phyloP scores from a whole-genome alignment of 2,888 invertebrate species.

The Netelia inedita region DNA sequence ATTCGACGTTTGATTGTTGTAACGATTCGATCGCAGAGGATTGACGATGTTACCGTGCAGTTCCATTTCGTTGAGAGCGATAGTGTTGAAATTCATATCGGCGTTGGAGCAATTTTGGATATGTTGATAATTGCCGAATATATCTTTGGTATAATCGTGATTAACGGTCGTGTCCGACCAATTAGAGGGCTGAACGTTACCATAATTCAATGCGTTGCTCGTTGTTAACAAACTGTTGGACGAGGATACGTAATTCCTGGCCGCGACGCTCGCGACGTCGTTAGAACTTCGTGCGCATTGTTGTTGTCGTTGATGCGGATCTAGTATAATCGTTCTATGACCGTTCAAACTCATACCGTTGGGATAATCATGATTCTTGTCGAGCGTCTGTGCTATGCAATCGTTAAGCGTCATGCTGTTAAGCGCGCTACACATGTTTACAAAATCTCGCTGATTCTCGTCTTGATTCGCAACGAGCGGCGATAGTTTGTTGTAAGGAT shows the following conservation, averaged over 20 bases:
- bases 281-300: slow-evolving; percentile 63
- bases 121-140: slow-evolving; percentile 80
- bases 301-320: slow-evolving; percentile 59
- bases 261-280: slow-evolving; percentile 63
- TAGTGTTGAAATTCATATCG: slow-evolving; percentile 81
- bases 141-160: slow-evolving; percentile 77
- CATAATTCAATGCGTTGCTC: slow-evolving; percentile 74
- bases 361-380: slow-evolving; percentile 74
- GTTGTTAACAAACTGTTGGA: slow-evolving; percentile 77
- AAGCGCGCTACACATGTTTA: slow-evolving; percentile 77
- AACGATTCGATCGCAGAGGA: slow-evolving; percentile 72
- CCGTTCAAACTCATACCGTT: slow-evolving; percentile 74
- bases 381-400: slow-evolving; percentile 71
- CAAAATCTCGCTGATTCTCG: slow-evolving; percentile 77
- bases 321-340: slow-evolving; percentile 55
- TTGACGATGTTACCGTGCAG: slow-evolving; percentile 75
- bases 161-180: slow-evolving; percentile 64
- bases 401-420: slow-evolving; percentile 76
- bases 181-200: slow-evolving; percentile 63
- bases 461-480: slow-evolving; percentile 28
- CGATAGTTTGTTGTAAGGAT: slow-evolving; percentile 69
- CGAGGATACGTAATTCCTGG: slow-evolving; percentile 73
- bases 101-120: slow-evolving; percentile 74
- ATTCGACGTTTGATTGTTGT: slow-evolving; percentile 76
- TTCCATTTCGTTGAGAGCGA: slow-evolving; percentile 73